Percentiles rank a stretch among this genome's conserved stretches.
Conservation (phyloP, 2,888 invertebrate genomes). For the Pycnomerus fuliginosus region DNA sequence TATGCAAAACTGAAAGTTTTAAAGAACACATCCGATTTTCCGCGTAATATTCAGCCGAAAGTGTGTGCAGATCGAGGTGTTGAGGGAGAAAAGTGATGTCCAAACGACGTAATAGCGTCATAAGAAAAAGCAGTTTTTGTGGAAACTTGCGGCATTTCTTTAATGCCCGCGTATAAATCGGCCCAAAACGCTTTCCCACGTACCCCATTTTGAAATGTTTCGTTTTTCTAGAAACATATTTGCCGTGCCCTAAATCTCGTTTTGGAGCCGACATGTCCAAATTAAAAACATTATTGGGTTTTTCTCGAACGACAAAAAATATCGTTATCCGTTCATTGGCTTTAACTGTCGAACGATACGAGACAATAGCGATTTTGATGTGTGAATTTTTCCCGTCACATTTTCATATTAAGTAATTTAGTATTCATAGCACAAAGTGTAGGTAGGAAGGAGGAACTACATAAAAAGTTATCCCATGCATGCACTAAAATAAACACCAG, state of each 20-base stretch:
- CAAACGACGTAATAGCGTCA: no score
- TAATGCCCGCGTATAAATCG: constrained; percentile 11
- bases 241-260: constrained; percentile 20
- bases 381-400: constrained; percentile 3
- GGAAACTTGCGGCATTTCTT: constrained; percentile 14
- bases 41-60: no score
- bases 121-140: constrained; percentile 12
- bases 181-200: constrained; percentile 12
- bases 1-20: no score
- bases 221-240: constrained; percentile 19
- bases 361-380: no score
- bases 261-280: constrained; percentile 18
- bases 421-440: constrained; percentile 15
- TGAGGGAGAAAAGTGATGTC: no score
- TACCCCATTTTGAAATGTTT: constrained; percentile 17
- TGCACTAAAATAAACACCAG: constrained; percentile 10
- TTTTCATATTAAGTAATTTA: constrained; percentile 6
- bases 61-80: no score
- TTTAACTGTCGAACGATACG: no score
- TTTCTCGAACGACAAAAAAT: constrained; percentile 16
- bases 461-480: constrained; percentile 10
- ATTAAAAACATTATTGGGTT: constrained; percentile 21
- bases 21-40: no score
- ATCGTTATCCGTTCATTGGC: no score
- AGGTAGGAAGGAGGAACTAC: constrained; percentile 6